phyloP scores from a whole-genome alignment of 2,888 invertebrate species.

The Eupithecia exiguata region DNA sequence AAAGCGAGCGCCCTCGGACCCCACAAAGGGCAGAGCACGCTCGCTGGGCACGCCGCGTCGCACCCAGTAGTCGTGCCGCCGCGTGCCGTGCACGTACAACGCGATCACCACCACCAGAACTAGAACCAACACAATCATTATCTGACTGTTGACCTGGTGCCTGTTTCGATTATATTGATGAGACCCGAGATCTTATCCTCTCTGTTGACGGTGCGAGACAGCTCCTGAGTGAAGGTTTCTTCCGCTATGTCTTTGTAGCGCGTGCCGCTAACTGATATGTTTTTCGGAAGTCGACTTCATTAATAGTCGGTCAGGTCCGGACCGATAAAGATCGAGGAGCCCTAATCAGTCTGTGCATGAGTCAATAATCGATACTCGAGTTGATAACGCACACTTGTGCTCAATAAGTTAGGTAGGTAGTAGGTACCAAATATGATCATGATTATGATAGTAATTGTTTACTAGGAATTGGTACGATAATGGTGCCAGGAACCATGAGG shows the following conservation, averaged over 20 bases:
- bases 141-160: neutral
- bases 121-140: constrained; percentile 35
- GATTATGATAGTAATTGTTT: no score
- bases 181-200: neutral
- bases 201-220: neutral
- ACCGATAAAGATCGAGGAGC: constrained; percentile 25
- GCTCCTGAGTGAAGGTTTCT: neutral
- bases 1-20: constrained; percentile 57
- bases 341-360: constrained; percentile 20
- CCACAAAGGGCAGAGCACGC: constrained; percentile 60
- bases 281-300: constrained; percentile 1
- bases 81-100: constrained; percentile 57
- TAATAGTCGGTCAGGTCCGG: constrained; percentile 25
- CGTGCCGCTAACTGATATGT: constrained; percentile 21
- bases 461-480: neutral
- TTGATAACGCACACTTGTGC: constrained; percentile 2
- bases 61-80: constrained; percentile 60
- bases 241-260: neutral
- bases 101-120: constrained; percentile 41
- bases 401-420: neutral
- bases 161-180: neutral
- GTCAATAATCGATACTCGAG: constrained; percentile 2
- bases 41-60: constrained; percentile 60
- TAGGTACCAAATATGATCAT: no score
- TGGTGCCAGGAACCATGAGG: no score